Evolutionary conservation across 1,140 invertebrate species (phyloP), one percentile per base, ranked within the genome.

Genomic region (Nautilus pompilius): DNA sequence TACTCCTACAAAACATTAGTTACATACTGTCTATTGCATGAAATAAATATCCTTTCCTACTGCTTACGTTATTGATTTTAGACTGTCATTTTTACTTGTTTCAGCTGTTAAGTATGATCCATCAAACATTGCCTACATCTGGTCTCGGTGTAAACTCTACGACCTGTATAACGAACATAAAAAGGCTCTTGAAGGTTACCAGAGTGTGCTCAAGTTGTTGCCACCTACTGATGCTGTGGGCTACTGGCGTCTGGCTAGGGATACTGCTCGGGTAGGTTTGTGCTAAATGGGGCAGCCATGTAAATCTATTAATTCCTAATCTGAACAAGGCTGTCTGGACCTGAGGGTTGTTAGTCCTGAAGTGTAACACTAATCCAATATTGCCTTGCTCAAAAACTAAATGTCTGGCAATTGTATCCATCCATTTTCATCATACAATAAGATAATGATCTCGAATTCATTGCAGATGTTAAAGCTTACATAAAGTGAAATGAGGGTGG

Each of bases 191-290:
- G 87, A 87, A 66, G 90, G 89, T 13, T 95, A 91, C 78, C 84
- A 89, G 6, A 87, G 88, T 74, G 86, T 95, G 71, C 82, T 95
- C 20, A 85, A 87, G 30, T 51, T 88, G 6, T 80, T 93, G 33
- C 26, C 49, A 8, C 24, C 24, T 24, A 85, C 83, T 51, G 86
- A 92, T 76, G 87, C 87, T 22, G 84, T 88, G 65, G 82, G 86
- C 53, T 89, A 93, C 68, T 83, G 95, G 36, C 85, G 88, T 56
- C 87, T 92, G 68, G 90, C 90, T 0, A 92, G 89, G 82, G 86
- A 89, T 68, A 85, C 94, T 30, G 87, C 90, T 0, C 87, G 89
- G 72, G 75, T 80, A 67, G 36, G n/a, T 45, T n/a, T 41, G n/a
- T n/a, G n/a, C n/a, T n/a, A n/a, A n/a, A n/a, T n/a, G n/a, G n/a